A percentile compares a stretch with the other conserved stretches of the same genome.
Conservation (phyloP, 35 echinoderm and acorn worm genomes). For the Strongylocentrotus purpuratus region DNA sequence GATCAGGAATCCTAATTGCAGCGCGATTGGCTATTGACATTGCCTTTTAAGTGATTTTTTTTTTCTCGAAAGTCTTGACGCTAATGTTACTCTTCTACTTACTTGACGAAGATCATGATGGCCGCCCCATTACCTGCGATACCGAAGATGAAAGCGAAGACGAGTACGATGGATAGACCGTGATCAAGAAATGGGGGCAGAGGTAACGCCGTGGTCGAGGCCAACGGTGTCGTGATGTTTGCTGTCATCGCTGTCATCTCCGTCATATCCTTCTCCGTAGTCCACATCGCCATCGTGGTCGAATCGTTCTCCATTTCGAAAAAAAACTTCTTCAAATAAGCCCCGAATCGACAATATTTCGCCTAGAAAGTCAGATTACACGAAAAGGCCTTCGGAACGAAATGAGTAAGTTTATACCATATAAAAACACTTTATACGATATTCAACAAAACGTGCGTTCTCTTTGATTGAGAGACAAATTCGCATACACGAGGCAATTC, state of each 20-base stretch:
- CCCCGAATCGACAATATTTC: neutral
- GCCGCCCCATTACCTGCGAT: slow-evolving; percentile 44
- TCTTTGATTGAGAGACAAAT: neutral
- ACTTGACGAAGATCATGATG: slow-evolving; percentile 54
- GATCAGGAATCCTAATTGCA: neutral
- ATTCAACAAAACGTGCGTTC: neutral
- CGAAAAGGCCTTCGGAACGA: neutral
- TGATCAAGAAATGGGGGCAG: slow-evolving; percentile 58
- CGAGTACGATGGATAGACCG: slow-evolving; percentile 54
- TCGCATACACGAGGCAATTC: neutral
- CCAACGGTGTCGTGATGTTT: neutral
- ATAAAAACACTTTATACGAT: neutral
- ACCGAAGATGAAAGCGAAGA: slow-evolving; percentile 58
- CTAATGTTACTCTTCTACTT: neutral
- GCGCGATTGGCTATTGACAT: neutral
- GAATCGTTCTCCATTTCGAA: slow-evolving; percentile 16
- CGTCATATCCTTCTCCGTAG: neutral
- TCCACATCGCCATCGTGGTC: slow-evolving; percentile 6
- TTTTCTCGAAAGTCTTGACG: neutral
- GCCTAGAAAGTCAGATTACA: neutral
- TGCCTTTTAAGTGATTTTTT: neutral
- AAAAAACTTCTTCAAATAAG: neutral
- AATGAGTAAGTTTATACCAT: neutral
- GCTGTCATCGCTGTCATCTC: neutral
- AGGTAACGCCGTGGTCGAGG: neutral